Percentiles rank a stretch among this genome's conserved stretches.
phyloP scores from a whole-genome alignment of 2,113 vertebrate species.

The Laticauda colubrina region DNA sequence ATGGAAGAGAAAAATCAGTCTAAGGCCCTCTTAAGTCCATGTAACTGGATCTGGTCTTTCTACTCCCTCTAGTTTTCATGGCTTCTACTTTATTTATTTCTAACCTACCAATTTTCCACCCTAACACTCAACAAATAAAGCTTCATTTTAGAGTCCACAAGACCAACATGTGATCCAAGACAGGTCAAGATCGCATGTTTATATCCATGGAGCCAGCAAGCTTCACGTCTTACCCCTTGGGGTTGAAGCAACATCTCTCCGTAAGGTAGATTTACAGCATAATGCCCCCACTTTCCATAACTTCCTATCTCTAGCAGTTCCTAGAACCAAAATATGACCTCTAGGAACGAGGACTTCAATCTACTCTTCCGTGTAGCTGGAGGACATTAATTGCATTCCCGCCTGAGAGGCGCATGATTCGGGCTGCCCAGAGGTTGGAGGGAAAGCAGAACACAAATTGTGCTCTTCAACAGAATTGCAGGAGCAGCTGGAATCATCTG shows the following conservation, averaged over 20 bases:
- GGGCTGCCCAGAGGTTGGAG: slow-evolving; percentile 49
- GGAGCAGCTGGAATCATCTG: slow-evolving; percentile 52
- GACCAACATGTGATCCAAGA: slow-evolving; percentile 8
- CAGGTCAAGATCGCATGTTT: not conserved
- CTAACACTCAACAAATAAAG: not conserved
- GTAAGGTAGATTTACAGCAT: slow-evolving; percentile 18
- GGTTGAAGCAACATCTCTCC: not conserved
- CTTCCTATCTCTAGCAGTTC: slow-evolving; percentile 28
- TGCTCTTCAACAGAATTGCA: slow-evolving; percentile 35
- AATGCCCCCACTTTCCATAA: slow-evolving; percentile 12
- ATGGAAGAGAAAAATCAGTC: not conserved
- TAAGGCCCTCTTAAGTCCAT: not conserved
- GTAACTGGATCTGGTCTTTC: not conserved
- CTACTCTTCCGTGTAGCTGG: slow-evolving; percentile 35
- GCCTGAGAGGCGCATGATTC: slow-evolving; percentile 51
- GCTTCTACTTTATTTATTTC: not conserved
- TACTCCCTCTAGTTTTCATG: not conserved
- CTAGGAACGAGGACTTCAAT: slow-evolving; percentile 49
- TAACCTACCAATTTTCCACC: not conserved
- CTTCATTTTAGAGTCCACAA: slow-evolving; percentile 29
- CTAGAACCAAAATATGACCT: slow-evolving; percentile 43
- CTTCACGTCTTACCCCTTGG: not conserved
- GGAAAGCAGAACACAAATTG: slow-evolving; percentile 47
- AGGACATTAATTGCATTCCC: slow-evolving; percentile 64
- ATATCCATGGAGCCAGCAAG: not conserved